Evolutionary conservation across 2,797 vertebrate species (phyloP).

Genomic region (Scyliorhinus canicula): DNA sequence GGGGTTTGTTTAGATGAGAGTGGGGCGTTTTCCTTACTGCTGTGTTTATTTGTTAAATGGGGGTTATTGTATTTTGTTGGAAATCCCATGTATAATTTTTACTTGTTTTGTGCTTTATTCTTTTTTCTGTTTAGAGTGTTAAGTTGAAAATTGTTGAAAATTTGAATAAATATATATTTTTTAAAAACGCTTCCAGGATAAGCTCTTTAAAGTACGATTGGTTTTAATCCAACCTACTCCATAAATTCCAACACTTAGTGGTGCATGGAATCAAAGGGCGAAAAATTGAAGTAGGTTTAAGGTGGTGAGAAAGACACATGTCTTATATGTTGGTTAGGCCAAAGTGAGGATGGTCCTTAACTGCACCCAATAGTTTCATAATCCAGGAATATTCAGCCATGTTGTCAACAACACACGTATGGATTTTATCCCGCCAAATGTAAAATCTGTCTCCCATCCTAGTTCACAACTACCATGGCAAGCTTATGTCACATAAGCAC

Average conservation of each 20-base stretch:
- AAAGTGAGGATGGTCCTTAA: neutral
- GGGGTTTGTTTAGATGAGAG: too few species aligned
- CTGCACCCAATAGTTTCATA: neutral
- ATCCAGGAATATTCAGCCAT: neutral
- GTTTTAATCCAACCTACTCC: neutral
- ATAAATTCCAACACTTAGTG: neutral
- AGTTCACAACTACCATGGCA: neutral
- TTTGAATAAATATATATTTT: too few species aligned
- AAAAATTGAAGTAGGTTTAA: neutral
- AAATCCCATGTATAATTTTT: too few species aligned
- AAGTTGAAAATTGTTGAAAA: too few species aligned
- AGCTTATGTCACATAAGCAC: neutral
- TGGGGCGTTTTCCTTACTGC: too few species aligned
- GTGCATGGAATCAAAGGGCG: neutral
- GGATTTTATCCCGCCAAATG: neutral
- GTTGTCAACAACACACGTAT: neutral
- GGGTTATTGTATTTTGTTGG: too few species aligned
- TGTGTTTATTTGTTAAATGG: too few species aligned
- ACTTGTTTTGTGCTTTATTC: too few species aligned
- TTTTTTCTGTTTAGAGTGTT: too few species aligned
- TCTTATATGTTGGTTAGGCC: neutral
- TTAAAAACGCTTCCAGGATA: neutral
- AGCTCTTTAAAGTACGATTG: slow-evolving; percentile 39
- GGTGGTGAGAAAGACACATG: neutral
- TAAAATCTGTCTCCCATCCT: neutral